phyloP scores from a whole-genome alignment of 2,888 invertebrate species.

The Pocota personata region DNA sequence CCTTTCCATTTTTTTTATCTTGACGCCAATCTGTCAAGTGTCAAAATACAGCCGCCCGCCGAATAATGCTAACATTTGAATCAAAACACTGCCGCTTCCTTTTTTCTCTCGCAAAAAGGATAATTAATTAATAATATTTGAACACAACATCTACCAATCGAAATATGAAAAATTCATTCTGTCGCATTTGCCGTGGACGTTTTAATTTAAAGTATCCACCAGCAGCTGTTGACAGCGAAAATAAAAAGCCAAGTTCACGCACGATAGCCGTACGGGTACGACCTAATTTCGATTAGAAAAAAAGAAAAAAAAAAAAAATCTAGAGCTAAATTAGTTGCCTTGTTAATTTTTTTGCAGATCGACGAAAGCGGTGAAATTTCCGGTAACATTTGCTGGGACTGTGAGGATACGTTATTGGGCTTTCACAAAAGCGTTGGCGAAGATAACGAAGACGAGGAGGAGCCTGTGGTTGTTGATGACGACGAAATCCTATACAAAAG shows the following conservation, averaged over 20 bases:
- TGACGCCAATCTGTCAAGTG: conserved; percentile 62
- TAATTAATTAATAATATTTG: conserved; percentile 27
- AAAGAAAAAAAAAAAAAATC: conserved; percentile 15
- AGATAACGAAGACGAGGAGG: conserved; percentile 61
- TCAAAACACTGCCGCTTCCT: conserved; percentile 67
- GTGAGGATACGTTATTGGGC: conserved; percentile 60
- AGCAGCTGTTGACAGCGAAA: conserved; percentile 63
- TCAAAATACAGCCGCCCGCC: conserved; percentile 67
- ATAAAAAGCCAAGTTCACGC: conserved; percentile 53
- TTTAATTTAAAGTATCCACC: conserved; percentile 69
- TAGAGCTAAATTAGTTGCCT: conserved; percentile 1
- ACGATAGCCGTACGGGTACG: conserved; percentile 60
- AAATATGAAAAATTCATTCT: conserved; percentile 72
- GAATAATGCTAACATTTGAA: conserved; percentile 71
- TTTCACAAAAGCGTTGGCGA: conserved; percentile 59
- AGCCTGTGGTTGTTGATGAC: conserved; percentile 65
- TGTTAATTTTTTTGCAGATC: conserved; percentile 48
- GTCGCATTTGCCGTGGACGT: conserved; percentile 69
- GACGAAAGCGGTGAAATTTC: conserved; percentile 62
- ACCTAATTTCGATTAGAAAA: conserved; percentile 35
- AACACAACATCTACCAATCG: not conserved
- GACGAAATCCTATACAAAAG: conserved; percentile 66
- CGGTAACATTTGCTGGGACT: conserved; percentile 68
- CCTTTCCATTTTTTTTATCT: conserved; percentile 38
- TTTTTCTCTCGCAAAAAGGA: conserved; percentile 38